Conservation (phyloP, 2,113 vertebrate species). For the Leptobrachium leishanense region DNA sequence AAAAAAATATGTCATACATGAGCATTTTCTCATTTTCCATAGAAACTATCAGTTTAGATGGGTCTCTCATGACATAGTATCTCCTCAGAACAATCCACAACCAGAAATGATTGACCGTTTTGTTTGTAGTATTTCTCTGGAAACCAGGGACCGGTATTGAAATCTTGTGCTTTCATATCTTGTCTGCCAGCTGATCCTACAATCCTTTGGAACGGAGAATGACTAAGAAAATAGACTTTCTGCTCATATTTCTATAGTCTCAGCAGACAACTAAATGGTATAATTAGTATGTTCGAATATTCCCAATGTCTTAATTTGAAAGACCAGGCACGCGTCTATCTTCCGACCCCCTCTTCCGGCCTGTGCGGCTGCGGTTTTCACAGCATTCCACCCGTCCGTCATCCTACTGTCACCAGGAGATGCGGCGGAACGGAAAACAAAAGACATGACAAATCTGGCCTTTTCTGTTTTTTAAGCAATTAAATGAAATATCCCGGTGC, state of each 20-base stretch:
- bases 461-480: slow-evolving; percentile 71
- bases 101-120: neutral
- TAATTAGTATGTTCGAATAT: slow-evolving; percentile 15
- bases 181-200: neutral
- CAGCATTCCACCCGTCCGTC: slow-evolving; percentile 57
- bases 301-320: slow-evolving; percentile 28
- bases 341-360: neutral
- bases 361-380: neutral
- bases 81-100: neutral
- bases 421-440: slow-evolving; percentile 68
- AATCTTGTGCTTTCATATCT: neutral
- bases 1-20: too few relatives aligned
- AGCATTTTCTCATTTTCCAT: too few relatives aligned
- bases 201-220: neutral
- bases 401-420: slow-evolving; percentile 58
- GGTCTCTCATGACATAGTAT: neutral
- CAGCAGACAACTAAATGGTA: slow-evolving; percentile 8
- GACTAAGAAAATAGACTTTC: neutral
- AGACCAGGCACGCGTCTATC: slow-evolving; percentile 4
- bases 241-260: neutral
- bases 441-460: slow-evolving; percentile 78
- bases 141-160: neutral
- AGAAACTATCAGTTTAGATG: too few relatives aligned
- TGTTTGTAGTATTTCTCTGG: neutral
- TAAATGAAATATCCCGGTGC: slow-evolving; percentile 73